These are phyloP conservation scores for Ascaphus truei DNA, from an alignment of 2,113 vertebrate species.

Conservation along the genomic window DNA sequence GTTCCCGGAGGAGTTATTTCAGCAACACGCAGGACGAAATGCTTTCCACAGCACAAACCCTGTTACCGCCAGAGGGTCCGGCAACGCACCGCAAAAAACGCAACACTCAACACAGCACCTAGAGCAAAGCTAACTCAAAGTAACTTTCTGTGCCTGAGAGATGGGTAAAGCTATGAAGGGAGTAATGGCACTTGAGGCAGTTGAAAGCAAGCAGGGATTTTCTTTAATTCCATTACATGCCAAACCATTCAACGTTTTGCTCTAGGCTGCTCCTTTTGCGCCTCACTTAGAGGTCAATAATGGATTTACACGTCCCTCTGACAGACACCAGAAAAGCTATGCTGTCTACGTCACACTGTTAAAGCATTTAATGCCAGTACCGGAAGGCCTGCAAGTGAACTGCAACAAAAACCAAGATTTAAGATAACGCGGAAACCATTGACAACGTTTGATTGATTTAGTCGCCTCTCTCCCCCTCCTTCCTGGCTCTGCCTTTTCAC, in stretches of 20 bases:
- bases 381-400: no score
- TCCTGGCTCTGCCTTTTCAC: no score
- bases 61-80: background rate
- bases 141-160: background rate
- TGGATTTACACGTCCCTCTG: background rate
- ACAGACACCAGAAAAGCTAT: background rate
- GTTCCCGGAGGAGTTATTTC: background rate
- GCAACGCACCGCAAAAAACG: background rate
- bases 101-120: background rate
- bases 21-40: background rate
- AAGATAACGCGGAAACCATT: no score
- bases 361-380: no score
- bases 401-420: no score
- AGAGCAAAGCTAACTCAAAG: background rate
- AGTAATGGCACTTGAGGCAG: constrained; percentile 31
- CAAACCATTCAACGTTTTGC: background rate
- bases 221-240: background rate
- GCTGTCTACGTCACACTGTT: no score
- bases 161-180: constrained; percentile 13
- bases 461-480: no score
- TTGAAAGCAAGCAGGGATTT: background rate
- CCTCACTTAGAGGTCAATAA: background rate
- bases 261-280: background rate
- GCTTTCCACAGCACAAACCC: background rate
- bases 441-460: no score